Evolutionary conservation across 2,797 vertebrate genomes (phyloP), one percentile per base, ranked within the genome.

Genomic region (Delichon dasypus): DNA sequence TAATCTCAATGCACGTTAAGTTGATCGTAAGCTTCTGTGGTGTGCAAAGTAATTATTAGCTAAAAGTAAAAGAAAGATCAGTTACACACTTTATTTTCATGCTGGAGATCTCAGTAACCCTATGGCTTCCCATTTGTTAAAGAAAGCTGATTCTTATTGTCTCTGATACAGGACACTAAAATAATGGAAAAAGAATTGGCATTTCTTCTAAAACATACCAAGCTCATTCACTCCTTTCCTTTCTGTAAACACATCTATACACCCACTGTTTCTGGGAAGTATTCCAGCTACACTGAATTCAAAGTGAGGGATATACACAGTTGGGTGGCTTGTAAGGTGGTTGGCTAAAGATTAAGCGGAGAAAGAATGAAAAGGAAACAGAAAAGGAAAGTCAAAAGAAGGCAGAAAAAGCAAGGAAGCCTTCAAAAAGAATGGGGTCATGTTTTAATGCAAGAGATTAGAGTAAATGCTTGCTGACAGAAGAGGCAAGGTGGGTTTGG

Each of bases 261-360:
- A 95, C 93, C 89, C 93, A 94, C 95, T 93, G 92, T 15, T 95
- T 95, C 95, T 93, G 93, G 96, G 94, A 96, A 88, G 29, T 77
- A 89, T 95, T 97, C 96, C 95, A 96, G 66, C 57, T 92, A 72
- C 66, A 89, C 14, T 70, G 81, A 94, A 91, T 92, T 93, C 75
- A 73, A 90, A 95, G 61, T 65, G 72, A 92, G 68, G 77, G 77
- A 85, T 90, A 92, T 62, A 81, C 87, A 85, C 89, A 83, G 87
- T 74, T 93, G 94, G 84, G 42, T 74, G 61, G n/a, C 81, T 95
- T 94, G 86, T 94, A 91, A 90, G 78, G 65, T 73, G 44, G 32
- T 75, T 94, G 82, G 66, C 75, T 89, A 72, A 87, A 95, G 78
- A 92, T 85, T 92, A 88, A 75, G 16, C 47, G 50, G 57, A 77